A percentile compares a stretch with the other conserved stretches of the same genome.
Conservation (phyloP, 2,888 invertebrate genomes). For the Antheraea yamamai region DNA sequence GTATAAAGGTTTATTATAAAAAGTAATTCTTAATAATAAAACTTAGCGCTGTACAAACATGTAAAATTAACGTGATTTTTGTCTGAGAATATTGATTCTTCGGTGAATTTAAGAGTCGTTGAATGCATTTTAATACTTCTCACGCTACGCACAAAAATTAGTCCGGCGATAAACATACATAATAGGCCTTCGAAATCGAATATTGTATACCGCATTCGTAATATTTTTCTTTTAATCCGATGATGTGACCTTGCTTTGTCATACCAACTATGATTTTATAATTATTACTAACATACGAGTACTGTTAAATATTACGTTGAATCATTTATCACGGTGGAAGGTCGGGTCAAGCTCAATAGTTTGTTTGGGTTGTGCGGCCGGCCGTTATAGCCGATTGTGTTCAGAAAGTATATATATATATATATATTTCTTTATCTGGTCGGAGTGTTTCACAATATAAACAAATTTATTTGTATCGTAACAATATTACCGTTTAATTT, state of each 20-base stretch:
- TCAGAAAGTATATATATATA: slow-evolving; percentile 15
- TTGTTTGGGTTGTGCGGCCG: slow-evolving; percentile 14
- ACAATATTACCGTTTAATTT: slow-evolving; percentile 5
- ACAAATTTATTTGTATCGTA: slow-evolving; percentile 16
- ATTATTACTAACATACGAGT: slow-evolving; percentile 31
- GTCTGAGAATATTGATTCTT: slow-evolving; percentile 54
- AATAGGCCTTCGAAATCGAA: slow-evolving; percentile 67
- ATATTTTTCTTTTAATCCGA: slow-evolving; percentile 45
- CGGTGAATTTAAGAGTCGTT: slow-evolving; percentile 56
- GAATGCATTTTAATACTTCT: slow-evolving; percentile 54
- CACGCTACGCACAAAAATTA: slow-evolving; percentile 58
- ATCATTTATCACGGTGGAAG: slow-evolving; percentile 43
- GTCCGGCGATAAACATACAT: slow-evolving; percentile 64
- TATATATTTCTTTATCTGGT: slow-evolving; percentile 12
- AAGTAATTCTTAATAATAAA: no score
- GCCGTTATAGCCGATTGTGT: slow-evolving; percentile 8
- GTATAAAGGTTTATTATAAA: no score
- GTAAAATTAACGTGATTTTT: slow-evolving; percentile 43
- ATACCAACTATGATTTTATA: slow-evolving; percentile 33
- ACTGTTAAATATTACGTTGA: slow-evolving; percentile 39
- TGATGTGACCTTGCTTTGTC: slow-evolving; percentile 50
- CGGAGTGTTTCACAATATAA: slow-evolving; percentile 10
- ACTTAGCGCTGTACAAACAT: slow-evolving; percentile 35
- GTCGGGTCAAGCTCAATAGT: slow-evolving; percentile 36
- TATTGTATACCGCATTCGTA: slow-evolving; percentile 54